Evolutionary conservation across 2,888 invertebrate species (phyloP).

Genomic region (Hetaerina titia): DNA sequence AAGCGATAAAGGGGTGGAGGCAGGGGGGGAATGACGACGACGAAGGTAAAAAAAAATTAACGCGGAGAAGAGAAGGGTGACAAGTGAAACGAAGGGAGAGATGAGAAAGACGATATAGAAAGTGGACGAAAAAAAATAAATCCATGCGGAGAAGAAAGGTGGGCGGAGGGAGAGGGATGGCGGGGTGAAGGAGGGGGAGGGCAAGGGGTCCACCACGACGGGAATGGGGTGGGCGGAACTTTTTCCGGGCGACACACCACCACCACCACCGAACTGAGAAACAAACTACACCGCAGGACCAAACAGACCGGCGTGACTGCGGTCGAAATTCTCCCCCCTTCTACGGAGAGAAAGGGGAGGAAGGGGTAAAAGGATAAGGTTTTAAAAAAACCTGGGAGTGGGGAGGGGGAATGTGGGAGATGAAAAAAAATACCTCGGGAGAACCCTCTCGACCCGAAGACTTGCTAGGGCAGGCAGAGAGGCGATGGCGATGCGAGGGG

Average conservation of each 20-base stretch:
- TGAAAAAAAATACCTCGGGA: background rate
- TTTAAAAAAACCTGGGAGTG: background rate
- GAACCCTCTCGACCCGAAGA: background rate
- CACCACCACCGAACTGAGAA: background rate
- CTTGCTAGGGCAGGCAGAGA: background rate
- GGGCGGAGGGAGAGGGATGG: background rate
- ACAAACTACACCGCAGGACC: background rate
- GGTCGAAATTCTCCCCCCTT: background rate
- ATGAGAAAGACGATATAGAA: background rate
- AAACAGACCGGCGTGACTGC: background rate
- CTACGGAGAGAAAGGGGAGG: background rate
- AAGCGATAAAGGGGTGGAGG: background rate
- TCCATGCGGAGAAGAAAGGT: background rate
- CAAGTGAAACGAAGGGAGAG: background rate
- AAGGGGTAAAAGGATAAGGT: too few species aligned
- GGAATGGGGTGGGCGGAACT: background rate
- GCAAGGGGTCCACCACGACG: background rate
- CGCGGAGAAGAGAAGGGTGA: background rate
- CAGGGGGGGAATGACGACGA: background rate
- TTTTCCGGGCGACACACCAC: background rate
- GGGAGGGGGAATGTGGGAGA: background rate
- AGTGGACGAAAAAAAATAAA: slow-evolving; percentile 7
- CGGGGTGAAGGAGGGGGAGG: background rate
- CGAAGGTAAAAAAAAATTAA: background rate
- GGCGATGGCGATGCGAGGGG: background rate